phyloP scores from a whole-genome alignment of 1,140 invertebrate species.

The Ridgeia piscesae region DNA sequence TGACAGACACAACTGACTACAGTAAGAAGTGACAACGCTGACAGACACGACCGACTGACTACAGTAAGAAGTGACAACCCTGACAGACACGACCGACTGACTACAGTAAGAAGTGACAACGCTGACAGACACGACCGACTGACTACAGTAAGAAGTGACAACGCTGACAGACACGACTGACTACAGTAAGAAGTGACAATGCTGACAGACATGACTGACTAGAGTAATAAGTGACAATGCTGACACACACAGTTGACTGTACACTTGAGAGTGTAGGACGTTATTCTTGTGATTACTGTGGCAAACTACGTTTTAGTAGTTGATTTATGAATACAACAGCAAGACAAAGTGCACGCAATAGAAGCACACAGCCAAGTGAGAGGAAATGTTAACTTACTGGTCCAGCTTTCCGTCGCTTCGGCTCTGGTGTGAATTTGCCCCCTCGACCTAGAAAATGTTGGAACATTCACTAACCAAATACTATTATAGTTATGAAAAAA shows the following conservation, averaged over 20 bases:
- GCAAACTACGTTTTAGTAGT: too few species aligned
- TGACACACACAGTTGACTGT: too few species aligned
- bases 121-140: not conserved
- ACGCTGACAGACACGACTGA: not conserved
- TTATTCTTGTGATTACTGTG: too few species aligned
- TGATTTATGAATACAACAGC: too few species aligned
- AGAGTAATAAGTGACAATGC: not conserved
- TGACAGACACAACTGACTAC: not conserved
- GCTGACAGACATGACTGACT: not conserved
- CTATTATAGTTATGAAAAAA: not conserved
- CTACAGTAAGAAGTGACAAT: not conserved
- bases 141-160: not conserved
- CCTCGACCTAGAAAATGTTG: not conserved
- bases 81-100: too few species aligned
- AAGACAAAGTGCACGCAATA: not conserved
- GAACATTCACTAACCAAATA: not conserved
- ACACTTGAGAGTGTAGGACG: too few species aligned
- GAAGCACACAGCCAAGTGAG: not conserved
- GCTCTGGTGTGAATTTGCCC: conserved; percentile 20
- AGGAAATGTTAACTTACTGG: conserved; percentile 6
- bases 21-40: not conserved
- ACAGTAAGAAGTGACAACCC: not conserved
- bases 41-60: too few species aligned
- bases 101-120: not conserved
- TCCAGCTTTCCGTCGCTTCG: conserved; percentile 15